Percentiles rank a stretch among this genome's conserved stretches.
These are phyloP conservation scores for Dicycla oo DNA, from an alignment of 2,888 invertebrate species.

Conservation along the genomic window DNA sequence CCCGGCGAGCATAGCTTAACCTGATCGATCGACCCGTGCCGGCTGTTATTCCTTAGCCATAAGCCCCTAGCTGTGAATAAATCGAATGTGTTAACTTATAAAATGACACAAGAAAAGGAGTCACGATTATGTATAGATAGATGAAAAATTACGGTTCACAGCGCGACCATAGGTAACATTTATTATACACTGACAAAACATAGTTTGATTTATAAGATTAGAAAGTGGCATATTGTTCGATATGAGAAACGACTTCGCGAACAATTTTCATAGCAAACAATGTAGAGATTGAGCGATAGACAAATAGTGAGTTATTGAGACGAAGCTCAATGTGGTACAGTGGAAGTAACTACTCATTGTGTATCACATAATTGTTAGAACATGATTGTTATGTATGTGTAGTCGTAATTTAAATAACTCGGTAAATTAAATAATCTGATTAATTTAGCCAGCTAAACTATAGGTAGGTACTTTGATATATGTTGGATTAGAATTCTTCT, in stretches of 20 bases:
- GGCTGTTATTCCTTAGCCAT: no score
- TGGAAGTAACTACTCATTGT: not conserved
- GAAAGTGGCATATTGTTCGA: conserved; percentile 56
- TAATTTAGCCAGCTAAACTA: not conserved
- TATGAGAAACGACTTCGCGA: conserved; percentile 42
- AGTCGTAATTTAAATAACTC: no score
- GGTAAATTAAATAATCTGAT: not conserved
- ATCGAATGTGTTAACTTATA: conserved; percentile 36
- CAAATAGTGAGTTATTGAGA: conserved; percentile 21
- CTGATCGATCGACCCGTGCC: no score
- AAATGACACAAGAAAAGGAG: conserved; percentile 26
- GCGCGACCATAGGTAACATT: conserved; percentile 27
- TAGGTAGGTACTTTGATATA: not conserved
- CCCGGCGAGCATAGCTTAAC: no score
- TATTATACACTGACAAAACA: conserved; percentile 41
- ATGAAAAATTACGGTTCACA: conserved; percentile 33
- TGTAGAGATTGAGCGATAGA: conserved; percentile 20
- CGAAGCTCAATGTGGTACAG: conserved; percentile 12
- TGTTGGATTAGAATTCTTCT: not conserved
- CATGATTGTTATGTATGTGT: no score
- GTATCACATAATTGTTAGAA: no score
- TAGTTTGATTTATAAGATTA: conserved; percentile 51
- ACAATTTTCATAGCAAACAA: conserved; percentile 34
- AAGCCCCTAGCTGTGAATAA: no score
- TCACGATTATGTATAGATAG: conserved; percentile 15